Evolutionary conservation across 2,113 vertebrate genomes (phyloP).

Genomic region (Psittacara wagleri): DNA sequence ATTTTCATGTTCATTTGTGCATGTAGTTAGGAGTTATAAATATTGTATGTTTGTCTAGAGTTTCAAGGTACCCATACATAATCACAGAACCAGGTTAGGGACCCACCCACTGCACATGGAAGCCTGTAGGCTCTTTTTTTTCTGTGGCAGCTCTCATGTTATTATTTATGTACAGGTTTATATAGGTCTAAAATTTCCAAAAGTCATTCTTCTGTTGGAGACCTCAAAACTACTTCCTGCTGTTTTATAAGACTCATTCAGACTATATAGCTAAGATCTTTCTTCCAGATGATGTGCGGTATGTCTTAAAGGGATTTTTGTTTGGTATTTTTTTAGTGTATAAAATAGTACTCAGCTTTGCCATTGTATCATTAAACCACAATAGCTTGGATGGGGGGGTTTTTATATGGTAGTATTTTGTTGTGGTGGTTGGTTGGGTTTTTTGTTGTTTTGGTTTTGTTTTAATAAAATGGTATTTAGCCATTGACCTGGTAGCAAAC

Average conservation of each 20-base stretch:
- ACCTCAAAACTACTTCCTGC: not conserved
- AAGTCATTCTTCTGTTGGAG: not conserved
- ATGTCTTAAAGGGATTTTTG: not conserved
- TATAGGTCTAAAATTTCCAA: not conserved
- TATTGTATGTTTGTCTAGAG: not conserved
- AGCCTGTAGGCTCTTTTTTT: not conserved
- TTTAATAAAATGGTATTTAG: not conserved
- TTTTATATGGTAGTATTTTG: not conserved
- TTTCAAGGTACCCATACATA: not conserved
- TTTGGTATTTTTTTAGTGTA: not conserved
- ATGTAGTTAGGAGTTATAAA: not conserved
- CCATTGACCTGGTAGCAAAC: not conserved
- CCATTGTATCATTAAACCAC: not conserved
- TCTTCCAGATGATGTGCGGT: not conserved
- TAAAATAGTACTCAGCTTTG: not conserved
- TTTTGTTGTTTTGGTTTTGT: fast-evolving
- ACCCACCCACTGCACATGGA: not conserved
- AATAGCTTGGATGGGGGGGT: not conserved
- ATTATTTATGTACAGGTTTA: not conserved
- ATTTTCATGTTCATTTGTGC: not conserved
- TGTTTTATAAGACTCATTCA: not conserved
- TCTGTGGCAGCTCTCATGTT: not conserved
- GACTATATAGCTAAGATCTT: not conserved
- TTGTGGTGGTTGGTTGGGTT: not conserved
- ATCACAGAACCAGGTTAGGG: constrained; percentile 1